Evolutionary conservation across 2,113 vertebrate species (phyloP).

Genomic region (Bubo blakistoni): DNA sequence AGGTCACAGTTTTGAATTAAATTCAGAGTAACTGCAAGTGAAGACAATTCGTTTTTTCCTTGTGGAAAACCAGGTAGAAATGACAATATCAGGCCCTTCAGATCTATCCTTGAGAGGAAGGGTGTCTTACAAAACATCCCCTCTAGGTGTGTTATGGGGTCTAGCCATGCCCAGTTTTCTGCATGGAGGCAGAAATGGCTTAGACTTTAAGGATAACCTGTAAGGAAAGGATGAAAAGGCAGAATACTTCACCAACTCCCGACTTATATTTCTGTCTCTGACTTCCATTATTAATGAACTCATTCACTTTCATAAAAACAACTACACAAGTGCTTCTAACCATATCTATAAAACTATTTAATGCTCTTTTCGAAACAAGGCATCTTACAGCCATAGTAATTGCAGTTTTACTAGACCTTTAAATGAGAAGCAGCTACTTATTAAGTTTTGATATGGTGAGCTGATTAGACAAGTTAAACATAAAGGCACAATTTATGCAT

Average conservation of each 20-base stretch:
- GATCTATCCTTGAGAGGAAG: not conserved
- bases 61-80: not conserved
- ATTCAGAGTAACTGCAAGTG: not conserved
- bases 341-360: constrained; percentile 68
- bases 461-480: constrained; percentile 66
- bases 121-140: not conserved
- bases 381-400: constrained; percentile 57
- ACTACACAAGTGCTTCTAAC: constrained; percentile 54
- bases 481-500: constrained; percentile 56
- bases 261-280: constrained; percentile 36
- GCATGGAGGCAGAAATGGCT: not conserved
- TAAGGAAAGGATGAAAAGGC: not conserved
- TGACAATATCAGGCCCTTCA: not conserved
- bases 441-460: constrained; percentile 69
- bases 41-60: not conserved
- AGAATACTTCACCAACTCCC: not conserved
- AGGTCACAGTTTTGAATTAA: not conserved
- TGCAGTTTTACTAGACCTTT: constrained; percentile 72
- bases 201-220: not conserved
- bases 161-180: not conserved
- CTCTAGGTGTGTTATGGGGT: not conserved
- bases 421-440: constrained; percentile 74
- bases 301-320: constrained; percentile 65
- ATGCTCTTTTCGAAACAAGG: constrained; percentile 67
- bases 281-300: constrained; percentile 55